Percentiles rank a stretch among this genome's conserved stretches.
These are phyloP conservation scores for Trichonephila clavipes DNA, from an alignment of 1,140 invertebrate genomes.

Conservation along the genomic window DNA sequence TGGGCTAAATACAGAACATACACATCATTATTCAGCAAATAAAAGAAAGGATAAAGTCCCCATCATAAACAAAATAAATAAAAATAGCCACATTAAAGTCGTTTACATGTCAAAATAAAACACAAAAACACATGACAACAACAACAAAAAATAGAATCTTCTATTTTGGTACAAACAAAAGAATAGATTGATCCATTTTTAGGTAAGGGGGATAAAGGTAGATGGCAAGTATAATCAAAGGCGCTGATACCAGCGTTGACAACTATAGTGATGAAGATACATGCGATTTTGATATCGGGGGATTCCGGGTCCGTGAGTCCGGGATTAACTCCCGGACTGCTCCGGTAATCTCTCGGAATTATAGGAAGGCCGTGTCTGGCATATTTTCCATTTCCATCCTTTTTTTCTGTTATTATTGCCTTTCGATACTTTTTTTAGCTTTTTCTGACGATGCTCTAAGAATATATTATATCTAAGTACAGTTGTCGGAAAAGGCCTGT, in stretches of 20 bases:
- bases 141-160: not conserved
- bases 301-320: constrained; percentile 65
- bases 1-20: not conserved
- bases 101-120: constrained; percentile 28
- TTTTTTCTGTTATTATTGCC: constrained; percentile 49
- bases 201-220: constrained; percentile 54
- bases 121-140: not conserved
- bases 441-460: constrained; percentile 20
- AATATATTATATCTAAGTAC: constrained; percentile 73
- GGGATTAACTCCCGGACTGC: constrained; percentile 74
- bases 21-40: not conserved
- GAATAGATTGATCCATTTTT: constrained; percentile 58
- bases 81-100: constrained; percentile 38
- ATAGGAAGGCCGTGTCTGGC: constrained; percentile 69
- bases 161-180: constrained; percentile 12
- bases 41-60: not conserved
- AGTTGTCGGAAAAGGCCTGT: constrained; percentile 62
- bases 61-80: not conserved
- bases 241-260: constrained; percentile 64
- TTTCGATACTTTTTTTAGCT: constrained; percentile 42
- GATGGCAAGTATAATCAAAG: constrained; percentile 67
- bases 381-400: constrained; percentile 72
- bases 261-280: constrained; percentile 74
- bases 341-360: constrained; percentile 74
- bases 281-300: constrained; percentile 75